These are phyloP conservation scores for Gisinianus flammeolus DNA, from an alignment of 2,888 invertebrate genomes.

Conservation along the genomic window DNA sequence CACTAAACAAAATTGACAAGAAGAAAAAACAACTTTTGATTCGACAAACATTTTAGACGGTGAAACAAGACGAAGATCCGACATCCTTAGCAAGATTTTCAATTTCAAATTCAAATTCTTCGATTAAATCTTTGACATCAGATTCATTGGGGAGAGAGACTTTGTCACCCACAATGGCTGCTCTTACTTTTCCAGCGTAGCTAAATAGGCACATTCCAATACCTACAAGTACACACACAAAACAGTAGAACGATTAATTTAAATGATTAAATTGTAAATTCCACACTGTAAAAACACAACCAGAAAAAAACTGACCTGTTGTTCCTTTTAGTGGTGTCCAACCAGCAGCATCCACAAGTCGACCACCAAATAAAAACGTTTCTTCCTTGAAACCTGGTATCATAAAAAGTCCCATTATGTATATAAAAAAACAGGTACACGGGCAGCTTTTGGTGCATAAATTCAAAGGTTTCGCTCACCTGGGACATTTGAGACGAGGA, in stretches of 20 bases:
- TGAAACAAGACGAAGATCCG: constrained; percentile 18
- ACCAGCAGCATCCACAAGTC: constrained; percentile 53
- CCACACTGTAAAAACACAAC: too few species aligned
- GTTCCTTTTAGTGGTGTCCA: constrained; percentile 56
- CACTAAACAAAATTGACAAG: too few species aligned
- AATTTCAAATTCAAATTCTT: constrained; percentile 55
- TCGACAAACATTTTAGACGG: too few species aligned
- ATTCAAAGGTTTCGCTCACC: neutral
- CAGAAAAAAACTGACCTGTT: too few species aligned
- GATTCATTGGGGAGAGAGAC: constrained; percentile 45
- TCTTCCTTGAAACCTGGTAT: constrained; percentile 42
- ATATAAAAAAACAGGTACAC: too few species aligned
- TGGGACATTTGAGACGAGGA: constrained; percentile 33
- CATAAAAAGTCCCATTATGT: too few species aligned
- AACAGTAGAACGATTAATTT: too few species aligned
- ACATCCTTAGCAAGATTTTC: constrained; percentile 44
- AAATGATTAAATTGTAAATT: too few species aligned
- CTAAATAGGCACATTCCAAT: constrained; percentile 56
- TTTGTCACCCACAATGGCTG: constrained; percentile 52
- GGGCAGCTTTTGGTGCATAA: too few species aligned
- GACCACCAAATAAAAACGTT: constrained; percentile 51
- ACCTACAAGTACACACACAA: too few species aligned
- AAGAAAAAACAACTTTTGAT: too few species aligned
- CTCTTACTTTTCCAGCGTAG: constrained; percentile 55
- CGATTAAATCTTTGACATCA: constrained; percentile 49